A percentile compares a stretch with the other conserved stretches of the same genome.
These are phyloP conservation scores for Heteronetta atricapilla DNA, from an alignment of 2,113 vertebrate genomes.

Conservation along the genomic window DNA sequence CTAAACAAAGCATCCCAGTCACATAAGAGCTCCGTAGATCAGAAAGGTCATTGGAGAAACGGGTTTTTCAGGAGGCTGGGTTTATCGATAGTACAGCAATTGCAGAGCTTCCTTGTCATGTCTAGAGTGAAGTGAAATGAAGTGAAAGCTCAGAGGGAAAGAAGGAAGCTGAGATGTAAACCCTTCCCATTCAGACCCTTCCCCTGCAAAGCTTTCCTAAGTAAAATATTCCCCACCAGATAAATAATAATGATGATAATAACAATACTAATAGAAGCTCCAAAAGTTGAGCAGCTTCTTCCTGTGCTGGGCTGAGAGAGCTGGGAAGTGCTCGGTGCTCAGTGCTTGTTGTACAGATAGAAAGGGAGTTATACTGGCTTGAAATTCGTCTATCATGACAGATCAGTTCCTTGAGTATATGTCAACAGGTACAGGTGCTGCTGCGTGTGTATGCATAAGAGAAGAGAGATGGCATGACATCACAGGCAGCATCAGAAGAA, in stretches of 20 bases:
- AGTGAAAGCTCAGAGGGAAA: neutral
- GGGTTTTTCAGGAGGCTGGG: neutral
- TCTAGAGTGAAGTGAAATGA: neutral
- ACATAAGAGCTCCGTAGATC: neutral
- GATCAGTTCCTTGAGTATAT: neutral
- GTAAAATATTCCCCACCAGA: neutral
- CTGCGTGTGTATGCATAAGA: neutral
- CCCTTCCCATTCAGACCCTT: neutral
- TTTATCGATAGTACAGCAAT: neutral
- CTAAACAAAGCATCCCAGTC: slow-evolving; percentile 16
- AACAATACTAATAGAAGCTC: neutral
- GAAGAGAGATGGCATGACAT: neutral
- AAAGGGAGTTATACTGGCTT: neutral
- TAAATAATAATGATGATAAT: neutral
- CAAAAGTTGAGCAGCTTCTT: neutral
- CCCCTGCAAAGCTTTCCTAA: neutral
- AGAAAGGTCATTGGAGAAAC: slow-evolving; percentile 32
- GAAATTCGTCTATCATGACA: neutral
- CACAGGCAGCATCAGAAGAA: neutral
- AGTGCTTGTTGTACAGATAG: neutral
- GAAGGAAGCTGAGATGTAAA: neutral
- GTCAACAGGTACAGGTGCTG: neutral
- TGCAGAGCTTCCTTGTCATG: neutral
- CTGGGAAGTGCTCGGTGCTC: neutral
- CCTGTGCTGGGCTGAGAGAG: neutral